These are phyloP conservation scores for Diorhabda elongata DNA, from an alignment of 1,140 invertebrate species.

Conservation along the genomic window DNA sequence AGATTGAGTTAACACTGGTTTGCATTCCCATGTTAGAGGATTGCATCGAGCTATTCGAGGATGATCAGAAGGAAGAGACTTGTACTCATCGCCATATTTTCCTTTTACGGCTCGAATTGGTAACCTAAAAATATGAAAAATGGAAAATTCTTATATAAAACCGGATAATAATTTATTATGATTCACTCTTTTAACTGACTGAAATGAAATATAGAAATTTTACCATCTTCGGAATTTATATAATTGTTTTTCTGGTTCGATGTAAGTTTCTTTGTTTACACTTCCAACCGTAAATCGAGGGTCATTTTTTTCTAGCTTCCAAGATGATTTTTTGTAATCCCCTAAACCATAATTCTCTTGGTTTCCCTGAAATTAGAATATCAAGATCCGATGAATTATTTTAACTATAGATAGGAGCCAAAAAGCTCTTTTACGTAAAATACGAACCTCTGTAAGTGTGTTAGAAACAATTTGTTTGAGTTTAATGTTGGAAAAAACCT, in stretches of 20 bases:
- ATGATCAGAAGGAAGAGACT: slow-evolving; percentile 1
- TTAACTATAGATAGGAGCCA: no score
- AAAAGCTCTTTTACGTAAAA: no score
- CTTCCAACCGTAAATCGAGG: slow-evolving; percentile 8
- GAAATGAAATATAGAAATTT: neutral
- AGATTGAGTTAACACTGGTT: neutral
- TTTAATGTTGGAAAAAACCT: no score
- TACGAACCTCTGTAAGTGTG: no score
- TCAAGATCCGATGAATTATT: neutral
- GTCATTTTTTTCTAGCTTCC: slow-evolving; percentile 21
- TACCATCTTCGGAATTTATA: slow-evolving; percentile 12
- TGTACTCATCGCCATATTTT: neutral
- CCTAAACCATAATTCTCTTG: slow-evolving; percentile 18
- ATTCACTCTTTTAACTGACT: no score
- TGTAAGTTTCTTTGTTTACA: slow-evolving; percentile 5
- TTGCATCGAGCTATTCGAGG: slow-evolving; percentile 3
- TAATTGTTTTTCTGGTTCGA: slow-evolving; percentile 8
- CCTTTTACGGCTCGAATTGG: neutral
- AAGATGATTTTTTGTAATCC: slow-evolving; percentile 16
- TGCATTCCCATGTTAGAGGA: slow-evolving; percentile 22
- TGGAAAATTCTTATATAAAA: neutral
- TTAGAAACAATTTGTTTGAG: no score
- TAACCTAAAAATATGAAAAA: slow-evolving; percentile 5
- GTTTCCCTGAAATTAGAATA: slow-evolving; percentile 20
- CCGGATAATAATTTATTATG: neutral